phyloP scores from a whole-genome alignment of 2,888 invertebrate genomes.

The Eledone cirrhosa region DNA sequence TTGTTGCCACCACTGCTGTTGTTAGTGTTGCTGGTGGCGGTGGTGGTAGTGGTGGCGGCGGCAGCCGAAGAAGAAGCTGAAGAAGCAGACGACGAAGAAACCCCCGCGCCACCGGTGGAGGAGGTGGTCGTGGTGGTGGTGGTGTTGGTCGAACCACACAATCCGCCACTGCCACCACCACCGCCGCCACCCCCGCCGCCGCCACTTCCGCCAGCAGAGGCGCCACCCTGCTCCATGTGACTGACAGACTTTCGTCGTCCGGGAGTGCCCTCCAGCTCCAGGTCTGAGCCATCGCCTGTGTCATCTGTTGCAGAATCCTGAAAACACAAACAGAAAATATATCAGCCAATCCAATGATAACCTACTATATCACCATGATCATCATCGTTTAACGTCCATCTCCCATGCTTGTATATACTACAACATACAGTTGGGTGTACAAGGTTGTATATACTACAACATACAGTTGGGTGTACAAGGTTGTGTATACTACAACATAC shows the following conservation, averaged over 20 bases:
- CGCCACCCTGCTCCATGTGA: constrained; percentile 8
- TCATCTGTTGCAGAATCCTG: constrained; percentile 35
- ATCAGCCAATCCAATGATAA: no score
- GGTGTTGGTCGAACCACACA: neutral
- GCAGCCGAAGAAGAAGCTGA: no score
- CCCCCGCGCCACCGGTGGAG: constrained; percentile 1
- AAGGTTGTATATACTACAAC: no score
- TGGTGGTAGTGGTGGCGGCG: neutral
- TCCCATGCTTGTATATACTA: no score
- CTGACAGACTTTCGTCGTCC: constrained; percentile 16
- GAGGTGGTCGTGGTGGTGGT: neutral
- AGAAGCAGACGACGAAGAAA: constrained; percentile 19
- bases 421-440: no score
- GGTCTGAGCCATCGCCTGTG: constrained; percentile 37
- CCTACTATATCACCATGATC: no score
- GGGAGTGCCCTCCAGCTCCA: constrained; percentile 29
- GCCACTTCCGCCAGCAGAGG: neutral
- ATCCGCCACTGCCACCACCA: no score
- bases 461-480: no score
- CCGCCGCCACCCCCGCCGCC: no score
- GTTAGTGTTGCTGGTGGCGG: neutral
- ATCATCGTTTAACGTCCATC: no score
- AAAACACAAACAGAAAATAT: neutral
- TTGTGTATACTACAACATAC: no score
- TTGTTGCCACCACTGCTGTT: neutral